Base-by-base conservation (phyloP, 2,888 invertebrate genomes). In the Geophilus truncorum region DNA sequence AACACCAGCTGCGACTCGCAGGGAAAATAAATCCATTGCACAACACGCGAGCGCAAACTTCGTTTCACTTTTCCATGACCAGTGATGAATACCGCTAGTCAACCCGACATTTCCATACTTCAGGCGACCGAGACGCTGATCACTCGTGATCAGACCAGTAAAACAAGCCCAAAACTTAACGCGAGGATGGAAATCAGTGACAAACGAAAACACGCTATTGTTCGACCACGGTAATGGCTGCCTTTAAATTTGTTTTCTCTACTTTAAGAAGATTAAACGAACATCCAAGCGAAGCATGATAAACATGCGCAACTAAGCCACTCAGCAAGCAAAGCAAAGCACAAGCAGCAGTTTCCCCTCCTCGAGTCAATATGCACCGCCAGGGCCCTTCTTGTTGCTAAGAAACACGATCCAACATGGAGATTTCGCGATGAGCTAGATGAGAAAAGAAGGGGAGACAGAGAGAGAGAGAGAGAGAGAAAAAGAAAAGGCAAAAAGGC, bases 281-380 rank as follows among this genome's bases (percentile, higher is more conserved):
- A 62, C 62, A 62, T 62, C 62, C 62, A 62, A 62, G 62, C 62
- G 62, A 62, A 62, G 62, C 62, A 62, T 62, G 62, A 62, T 62
- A 62, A 62, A 62, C 62, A 62, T 62, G 62, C 62, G 62, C 62
- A 62, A 62, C 62, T 62, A 62, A 62, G 62, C 62, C 28, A 62
- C 62, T 62, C 62, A 62, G 62, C 62, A 25, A 62, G 62, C 62
- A 62, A 62, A 62, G 23, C 62, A 62, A 62, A 62, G 62, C 62
- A 62, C 62, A 62, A 62, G 62, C 62, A 62, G 62, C 62, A 62
- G 62, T 23, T 62, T 62, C 62, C 62, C 62, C 62, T 62, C 62
- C 28, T 62, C 62, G 28, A 62, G 62, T 62, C 62, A 62, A 62
- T 62, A 62, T 62, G 62, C 62, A 28, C 62, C 23, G 25, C 25